Base-by-base conservation (phyloP, 1,140 invertebrate species). In the Brachionus rotundiformis region DNA sequence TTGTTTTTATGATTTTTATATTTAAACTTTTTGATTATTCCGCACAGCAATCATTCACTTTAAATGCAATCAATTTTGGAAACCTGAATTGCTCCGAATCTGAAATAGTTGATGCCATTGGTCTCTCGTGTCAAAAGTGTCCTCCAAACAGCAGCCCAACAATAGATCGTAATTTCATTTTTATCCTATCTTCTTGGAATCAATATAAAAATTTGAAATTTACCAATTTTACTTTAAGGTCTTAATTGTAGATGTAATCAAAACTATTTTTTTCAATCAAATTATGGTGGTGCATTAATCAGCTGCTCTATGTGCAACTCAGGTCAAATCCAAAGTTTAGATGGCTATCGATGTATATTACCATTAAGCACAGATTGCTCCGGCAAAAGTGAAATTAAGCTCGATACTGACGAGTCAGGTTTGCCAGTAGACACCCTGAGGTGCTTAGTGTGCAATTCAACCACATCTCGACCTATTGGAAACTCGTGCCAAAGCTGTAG, bases 231-330 rank as follows among this genome's bases (percentile, higher is more conserved):
- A 54, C 23, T 25, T 41, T 8, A 79, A 79, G 76, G 29, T 10
- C 29, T 33, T 13, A 79, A 79, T 63, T 79, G 76, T 36, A n/a
- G 29, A 13, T 79, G 76, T 79, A 27, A 59, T 33, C 5, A 59
- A 41, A 63, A 33, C 13, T 79, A 31, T 63, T 79, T 59, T 79
- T 79, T 79, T 63, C 29, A 23, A 23, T 3, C 29, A 13, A 79
- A 79, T 41, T 36, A 33, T 16, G 76, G 76, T 11, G 76, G 76
- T 54, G 11, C 11, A 11, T 79, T 29, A 13, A 33, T 79, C 1
- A 39, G 4, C 16, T 79, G 76, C 33, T 13, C 8, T 11, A 11
- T 13, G 31, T 79, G 76, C 25, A 7, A 16, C n/a, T 25, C n/a
- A 36, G 16, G 33, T 16, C 25, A 79, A 59, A 59, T 59, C 31